phyloP scores from a whole-genome alignment of 2,113 vertebrate species.

The Gallinago paraguaiae region DNA sequence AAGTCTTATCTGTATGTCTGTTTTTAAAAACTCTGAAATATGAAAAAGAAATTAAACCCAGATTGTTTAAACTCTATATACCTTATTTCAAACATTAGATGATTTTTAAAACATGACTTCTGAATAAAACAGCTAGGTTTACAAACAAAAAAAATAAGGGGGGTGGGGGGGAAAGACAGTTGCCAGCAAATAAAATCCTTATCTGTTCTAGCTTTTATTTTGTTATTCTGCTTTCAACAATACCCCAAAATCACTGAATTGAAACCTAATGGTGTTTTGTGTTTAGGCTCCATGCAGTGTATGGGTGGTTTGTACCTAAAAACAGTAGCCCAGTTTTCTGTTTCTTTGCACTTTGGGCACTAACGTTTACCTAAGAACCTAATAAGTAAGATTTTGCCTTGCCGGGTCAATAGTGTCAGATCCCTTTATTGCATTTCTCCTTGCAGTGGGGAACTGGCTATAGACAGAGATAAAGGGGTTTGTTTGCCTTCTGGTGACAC shows the following conservation, averaged over 20 bases:
- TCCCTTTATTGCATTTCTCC: neutral
- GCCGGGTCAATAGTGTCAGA: neutral
- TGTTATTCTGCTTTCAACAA: neutral
- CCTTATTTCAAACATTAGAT: neutral
- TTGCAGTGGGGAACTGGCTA: neutral
- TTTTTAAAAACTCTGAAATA: neutral
- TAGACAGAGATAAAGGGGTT: neutral
- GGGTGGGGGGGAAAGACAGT: rapidly evolving
- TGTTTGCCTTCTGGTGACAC: neutral
- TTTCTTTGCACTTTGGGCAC: neutral
- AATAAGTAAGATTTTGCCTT: neutral
- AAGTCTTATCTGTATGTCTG: neutral
- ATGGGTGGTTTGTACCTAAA: neutral
- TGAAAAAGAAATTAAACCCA: neutral
- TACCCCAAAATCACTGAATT: neutral
- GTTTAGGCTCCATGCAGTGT: neutral
- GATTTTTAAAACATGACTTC: neutral
- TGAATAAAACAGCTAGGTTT: neutral
- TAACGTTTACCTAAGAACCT: neutral
- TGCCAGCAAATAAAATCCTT: neutral
- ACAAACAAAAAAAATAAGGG: neutral
- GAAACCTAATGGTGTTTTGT: neutral
- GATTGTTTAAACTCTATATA: neutral
- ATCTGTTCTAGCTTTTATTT: neutral
- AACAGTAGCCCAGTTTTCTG: neutral